Evolutionary conservation across 2,113 vertebrate genomes (phyloP).

Genomic region (Dipodomys stephensi): DNA sequence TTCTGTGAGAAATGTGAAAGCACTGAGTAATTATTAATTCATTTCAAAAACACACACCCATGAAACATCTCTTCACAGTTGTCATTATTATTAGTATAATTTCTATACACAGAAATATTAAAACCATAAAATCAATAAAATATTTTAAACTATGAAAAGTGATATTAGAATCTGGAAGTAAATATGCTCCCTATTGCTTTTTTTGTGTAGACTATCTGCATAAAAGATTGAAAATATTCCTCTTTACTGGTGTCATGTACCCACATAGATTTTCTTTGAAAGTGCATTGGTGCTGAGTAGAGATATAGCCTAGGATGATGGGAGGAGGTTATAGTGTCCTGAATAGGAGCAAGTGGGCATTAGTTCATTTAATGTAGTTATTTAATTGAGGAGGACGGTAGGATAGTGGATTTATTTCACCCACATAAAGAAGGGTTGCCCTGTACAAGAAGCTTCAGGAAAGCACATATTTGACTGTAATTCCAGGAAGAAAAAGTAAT

Average conservation of each 20-base stretch:
- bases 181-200: background rate
- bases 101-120: background rate
- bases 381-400: background rate
- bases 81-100: background rate
- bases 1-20: background rate
- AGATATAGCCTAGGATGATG: background rate
- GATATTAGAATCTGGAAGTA: background rate
- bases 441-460: conserved; percentile 24
- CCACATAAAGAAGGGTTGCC: conserved; percentile 24
- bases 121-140: background rate
- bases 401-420: conserved; percentile 34
- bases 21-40: background rate
- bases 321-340: background rate
- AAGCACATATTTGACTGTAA: conserved; percentile 61
- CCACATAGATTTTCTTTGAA: background rate
- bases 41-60: background rate
- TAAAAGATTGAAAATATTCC: background rate
- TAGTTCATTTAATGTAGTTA: background rate
- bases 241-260: background rate
- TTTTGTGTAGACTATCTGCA: background rate
- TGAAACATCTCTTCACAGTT: background rate
- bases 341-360: background rate
- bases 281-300: background rate
- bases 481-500: conserved; percentile 70
- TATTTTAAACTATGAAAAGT: background rate